Conservation (phyloP, 2,888 invertebrate genomes). For the Aphidoletes aphidimyza region DNA sequence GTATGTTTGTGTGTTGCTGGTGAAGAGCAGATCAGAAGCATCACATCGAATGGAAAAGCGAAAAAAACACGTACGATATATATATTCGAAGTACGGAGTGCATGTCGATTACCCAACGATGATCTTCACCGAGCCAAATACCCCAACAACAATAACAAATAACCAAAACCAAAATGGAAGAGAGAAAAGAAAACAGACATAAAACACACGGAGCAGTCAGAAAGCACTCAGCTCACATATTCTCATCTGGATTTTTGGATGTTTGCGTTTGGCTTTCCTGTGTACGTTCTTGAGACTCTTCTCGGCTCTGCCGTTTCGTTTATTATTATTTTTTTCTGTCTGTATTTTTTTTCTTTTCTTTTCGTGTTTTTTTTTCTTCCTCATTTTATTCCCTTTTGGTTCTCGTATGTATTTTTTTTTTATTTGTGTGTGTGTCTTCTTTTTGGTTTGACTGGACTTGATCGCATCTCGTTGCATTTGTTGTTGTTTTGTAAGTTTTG, state of each 20-base stretch:
- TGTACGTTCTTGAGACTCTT: not conserved
- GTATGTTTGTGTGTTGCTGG: not conserved
- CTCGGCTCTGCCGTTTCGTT: not conserved
- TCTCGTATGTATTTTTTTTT: not conserved
- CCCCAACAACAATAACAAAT: not conserved
- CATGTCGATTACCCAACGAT: conserved; percentile 17
- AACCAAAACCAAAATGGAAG: not conserved
- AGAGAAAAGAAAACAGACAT: conserved; percentile 39
- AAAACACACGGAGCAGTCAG: not conserved
- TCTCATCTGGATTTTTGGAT: conserved; percentile 4
- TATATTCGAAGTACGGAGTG: conserved; percentile 23
- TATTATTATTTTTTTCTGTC: not conserved
- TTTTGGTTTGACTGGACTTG: not conserved
- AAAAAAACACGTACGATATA: conserved; percentile 34
- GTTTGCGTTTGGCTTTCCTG: not conserved
- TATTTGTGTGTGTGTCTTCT: not conserved
- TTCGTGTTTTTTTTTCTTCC: not conserved
- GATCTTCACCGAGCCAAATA: not conserved
- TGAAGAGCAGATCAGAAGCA: not conserved
- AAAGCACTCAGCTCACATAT: not conserved
- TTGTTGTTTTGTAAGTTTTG: not conserved
- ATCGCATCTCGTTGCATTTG: not conserved
- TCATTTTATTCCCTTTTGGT: not conserved
- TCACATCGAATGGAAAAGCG: not conserved
- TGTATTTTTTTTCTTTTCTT: not conserved